These are phyloP conservation scores for Heliconius melpomene DNA, from an alignment of 1,140 invertebrate genomes.

Conservation along the genomic window DNA sequence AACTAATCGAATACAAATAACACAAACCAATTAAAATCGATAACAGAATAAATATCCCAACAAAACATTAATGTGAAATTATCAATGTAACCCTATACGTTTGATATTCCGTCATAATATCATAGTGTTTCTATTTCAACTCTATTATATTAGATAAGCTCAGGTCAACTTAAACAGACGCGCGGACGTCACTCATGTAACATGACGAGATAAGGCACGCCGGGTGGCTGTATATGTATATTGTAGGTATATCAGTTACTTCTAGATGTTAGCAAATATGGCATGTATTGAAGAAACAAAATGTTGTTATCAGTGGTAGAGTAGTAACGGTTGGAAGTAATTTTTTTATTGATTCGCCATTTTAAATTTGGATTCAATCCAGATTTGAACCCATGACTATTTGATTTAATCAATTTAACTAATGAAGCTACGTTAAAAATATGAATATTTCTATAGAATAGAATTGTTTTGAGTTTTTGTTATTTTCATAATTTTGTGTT, in stretches of 20 bases:
- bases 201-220: slow-evolving; percentile 28
- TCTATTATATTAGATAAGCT: slow-evolving; percentile 28
- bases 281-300: not conserved
- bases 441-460: too few species aligned
- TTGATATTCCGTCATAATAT: not conserved
- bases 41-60: not conserved
- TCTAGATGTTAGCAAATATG: not conserved
- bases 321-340: too few species aligned
- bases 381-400: too few species aligned
- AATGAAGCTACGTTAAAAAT: too few species aligned
- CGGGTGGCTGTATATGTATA: slow-evolving; percentile 32
- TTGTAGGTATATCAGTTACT: not conserved
- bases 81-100: slow-evolving; percentile 16
- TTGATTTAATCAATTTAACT: too few species aligned
- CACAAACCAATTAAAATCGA: not conserved
- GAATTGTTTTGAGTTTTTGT: too few species aligned
- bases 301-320: too few species aligned
- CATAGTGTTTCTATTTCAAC: slow-evolving; percentile 28
- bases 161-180: slow-evolving; percentile 28
- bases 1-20: not conserved
- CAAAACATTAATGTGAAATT: slow-evolving; percentile 1
- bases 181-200: slow-evolving; percentile 27
- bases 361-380: too few species aligned
- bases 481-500: too few species aligned
- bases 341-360: too few species aligned